Evolutionary conservation across 2,797 vertebrate genomes (phyloP).

Genomic region (Pseudopleuronectes americanus): DNA sequence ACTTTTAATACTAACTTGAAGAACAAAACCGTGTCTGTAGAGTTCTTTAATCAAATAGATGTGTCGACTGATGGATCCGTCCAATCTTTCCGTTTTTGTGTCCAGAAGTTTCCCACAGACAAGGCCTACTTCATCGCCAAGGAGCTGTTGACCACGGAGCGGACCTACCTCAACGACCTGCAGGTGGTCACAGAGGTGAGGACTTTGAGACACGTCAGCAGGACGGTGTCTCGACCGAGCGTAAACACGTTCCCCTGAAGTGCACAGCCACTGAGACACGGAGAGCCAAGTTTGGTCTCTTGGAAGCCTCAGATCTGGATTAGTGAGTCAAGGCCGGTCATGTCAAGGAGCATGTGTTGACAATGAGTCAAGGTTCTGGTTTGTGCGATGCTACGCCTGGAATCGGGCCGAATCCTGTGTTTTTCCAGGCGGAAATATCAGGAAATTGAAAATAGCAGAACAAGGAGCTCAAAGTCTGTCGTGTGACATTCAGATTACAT

Average conservation of each 20-base stretch:
- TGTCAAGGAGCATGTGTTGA: constrained; percentile 5
- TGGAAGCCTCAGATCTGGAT: background rate
- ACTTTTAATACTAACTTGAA: too few relatives aligned
- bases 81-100: constrained; percentile 63
- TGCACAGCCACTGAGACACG: background rate
- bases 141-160: constrained; percentile 93
- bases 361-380: constrained; percentile 23
- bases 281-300: background rate
- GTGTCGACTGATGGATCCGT: constrained; percentile 6
- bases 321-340: constrained; percentile 1
- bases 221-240: background rate
- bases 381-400: background rate
- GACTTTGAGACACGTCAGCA: background rate
- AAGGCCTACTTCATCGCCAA: constrained; percentile 98
- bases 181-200: constrained; percentile 94
- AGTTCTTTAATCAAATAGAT: too few relatives aligned
- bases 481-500: constrained; percentile 20
- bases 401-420: background rate
- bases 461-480: constrained; percentile 1
- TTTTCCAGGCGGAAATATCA: constrained; percentile 19
- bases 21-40: too few relatives aligned
- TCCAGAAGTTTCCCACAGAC: constrained; percentile 94
- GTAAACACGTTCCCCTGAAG: constrained; percentile 21
- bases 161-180: constrained; percentile 96
- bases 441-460: background rate